Evolutionary conservation across 2,113 vertebrate species (phyloP).

Genomic region (Dasyurus viverrinus): DNA sequence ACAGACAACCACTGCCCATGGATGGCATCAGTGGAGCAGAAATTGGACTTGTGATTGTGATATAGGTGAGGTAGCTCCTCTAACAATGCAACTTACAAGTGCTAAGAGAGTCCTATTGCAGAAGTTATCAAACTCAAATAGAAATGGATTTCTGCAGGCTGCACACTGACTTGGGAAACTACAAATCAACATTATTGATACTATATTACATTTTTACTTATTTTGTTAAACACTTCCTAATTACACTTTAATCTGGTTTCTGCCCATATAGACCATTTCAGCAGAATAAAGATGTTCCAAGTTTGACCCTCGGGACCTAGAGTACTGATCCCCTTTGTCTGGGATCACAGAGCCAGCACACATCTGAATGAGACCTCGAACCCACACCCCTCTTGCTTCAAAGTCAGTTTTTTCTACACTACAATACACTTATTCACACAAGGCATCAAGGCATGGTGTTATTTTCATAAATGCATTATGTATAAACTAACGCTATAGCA

Average conservation of each 20-base stretch:
- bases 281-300: too few species aligned
- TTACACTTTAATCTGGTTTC: neutral
- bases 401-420: neutral
- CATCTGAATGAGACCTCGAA: neutral
- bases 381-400: neutral
- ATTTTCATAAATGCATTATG: neutral
- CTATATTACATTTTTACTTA: neutral
- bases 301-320: too few species aligned
- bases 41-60: neutral
- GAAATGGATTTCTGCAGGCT: neutral
- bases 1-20: neutral
- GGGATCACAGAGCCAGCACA: neutral
- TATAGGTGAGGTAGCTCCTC: neutral
- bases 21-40: neutral
- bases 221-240: neutral
- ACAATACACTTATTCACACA: neutral
- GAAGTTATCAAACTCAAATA: neutral
- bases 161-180: neutral
- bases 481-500: neutral
- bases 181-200: neutral
- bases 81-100: neutral
- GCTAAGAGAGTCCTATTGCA: neutral
- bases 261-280: neutral
- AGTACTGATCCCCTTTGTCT: neutral
- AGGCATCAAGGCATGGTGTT: neutral